These are phyloP conservation scores for Gerris buenoi DNA, from an alignment of 1,140 invertebrate genomes.

Conservation along the genomic window DNA sequence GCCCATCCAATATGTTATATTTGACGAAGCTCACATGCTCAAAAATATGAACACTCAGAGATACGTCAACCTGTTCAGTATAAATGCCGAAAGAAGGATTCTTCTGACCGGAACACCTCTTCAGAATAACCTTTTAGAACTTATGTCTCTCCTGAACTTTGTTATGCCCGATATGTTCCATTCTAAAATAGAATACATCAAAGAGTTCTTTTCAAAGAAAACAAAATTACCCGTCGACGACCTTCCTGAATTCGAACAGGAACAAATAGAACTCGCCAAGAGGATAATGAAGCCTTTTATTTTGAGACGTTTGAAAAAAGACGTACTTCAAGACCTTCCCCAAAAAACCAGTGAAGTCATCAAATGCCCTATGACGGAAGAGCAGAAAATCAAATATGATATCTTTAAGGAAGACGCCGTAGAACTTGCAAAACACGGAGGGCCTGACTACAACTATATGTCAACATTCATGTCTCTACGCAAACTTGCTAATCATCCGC, in stretches of 20 bases:
- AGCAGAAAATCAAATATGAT: conserved; percentile 59
- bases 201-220: conserved; percentile 56
- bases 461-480: conserved; percentile 78
- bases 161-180: conserved; percentile 91
- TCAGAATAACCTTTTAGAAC: conserved; percentile 88
- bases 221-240: conserved; percentile 30
- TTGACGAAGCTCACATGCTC: conserved; percentile 95
- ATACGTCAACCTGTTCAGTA: conserved; percentile 75
- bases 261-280: conserved; percentile 82
- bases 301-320: conserved; percentile 69
- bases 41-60: conserved; percentile 90
- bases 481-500: conserved; percentile 76
- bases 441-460: conserved; percentile 27
- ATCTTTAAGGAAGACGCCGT: conserved; percentile 56
- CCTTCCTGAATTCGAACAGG: conserved; percentile 61
- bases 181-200: conserved; percentile 72
- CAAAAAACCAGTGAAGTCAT: conserved; percentile 56
- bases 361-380: conserved; percentile 44
- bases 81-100: conserved; percentile 66
- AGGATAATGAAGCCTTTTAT: conserved; percentile 93
- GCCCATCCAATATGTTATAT: conserved; percentile 79
- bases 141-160: conserved; percentile 89
- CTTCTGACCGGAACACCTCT: conserved; percentile 82
- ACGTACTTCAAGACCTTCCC: conserved; percentile 70
- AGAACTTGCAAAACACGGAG: conserved; percentile 33